A percentile compares a stretch with the other conserved stretches of the same genome.
These are phyloP conservation scores for Sus cebifrons DNA, from an alignment of 2,797 vertebrate genomes.

Conservation along the genomic window DNA sequence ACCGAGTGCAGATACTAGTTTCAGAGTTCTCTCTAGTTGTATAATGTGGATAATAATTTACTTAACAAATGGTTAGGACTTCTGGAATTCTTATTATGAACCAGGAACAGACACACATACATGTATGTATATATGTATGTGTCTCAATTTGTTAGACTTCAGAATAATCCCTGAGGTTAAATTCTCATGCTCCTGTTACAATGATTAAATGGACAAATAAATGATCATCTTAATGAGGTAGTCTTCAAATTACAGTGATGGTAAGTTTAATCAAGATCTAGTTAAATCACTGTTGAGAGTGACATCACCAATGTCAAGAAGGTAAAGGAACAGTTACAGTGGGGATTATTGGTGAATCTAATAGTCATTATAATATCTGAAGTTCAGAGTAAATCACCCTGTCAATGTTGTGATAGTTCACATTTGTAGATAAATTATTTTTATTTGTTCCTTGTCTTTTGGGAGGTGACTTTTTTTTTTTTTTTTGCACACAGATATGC, in stretches of 20 bases:
- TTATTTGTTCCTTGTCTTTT: slow-evolving; percentile 1
- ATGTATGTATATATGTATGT: not conserved
- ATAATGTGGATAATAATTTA: not conserved
- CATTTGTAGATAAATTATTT: not conserved
- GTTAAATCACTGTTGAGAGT: not conserved
- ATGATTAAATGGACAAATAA: not conserved
- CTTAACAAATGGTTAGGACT: not conserved
- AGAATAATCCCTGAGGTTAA: not conserved
- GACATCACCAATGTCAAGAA: not conserved
- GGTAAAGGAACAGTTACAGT: not conserved
- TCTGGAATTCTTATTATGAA: slow-evolving; percentile 6
- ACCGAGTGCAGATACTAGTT: not conserved
- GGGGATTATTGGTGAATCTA: slow-evolving; percentile 31
- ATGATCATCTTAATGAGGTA: not conserved
- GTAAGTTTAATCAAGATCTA: not conserved
- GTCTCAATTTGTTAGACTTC: not conserved
- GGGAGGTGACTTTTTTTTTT: not conserved
- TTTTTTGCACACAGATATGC: not conserved
- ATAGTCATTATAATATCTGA: not conserved
- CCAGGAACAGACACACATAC: not conserved
- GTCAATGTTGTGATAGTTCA: not conserved
- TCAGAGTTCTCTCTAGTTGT: not conserved
- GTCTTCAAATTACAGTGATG: slow-evolving; percentile 15
- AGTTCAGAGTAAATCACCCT: not conserved
- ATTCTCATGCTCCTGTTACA: not conserved